Evolutionary conservation across 2,888 invertebrate genomes (phyloP).

Genomic region (Caradrina clavipalpis): DNA sequence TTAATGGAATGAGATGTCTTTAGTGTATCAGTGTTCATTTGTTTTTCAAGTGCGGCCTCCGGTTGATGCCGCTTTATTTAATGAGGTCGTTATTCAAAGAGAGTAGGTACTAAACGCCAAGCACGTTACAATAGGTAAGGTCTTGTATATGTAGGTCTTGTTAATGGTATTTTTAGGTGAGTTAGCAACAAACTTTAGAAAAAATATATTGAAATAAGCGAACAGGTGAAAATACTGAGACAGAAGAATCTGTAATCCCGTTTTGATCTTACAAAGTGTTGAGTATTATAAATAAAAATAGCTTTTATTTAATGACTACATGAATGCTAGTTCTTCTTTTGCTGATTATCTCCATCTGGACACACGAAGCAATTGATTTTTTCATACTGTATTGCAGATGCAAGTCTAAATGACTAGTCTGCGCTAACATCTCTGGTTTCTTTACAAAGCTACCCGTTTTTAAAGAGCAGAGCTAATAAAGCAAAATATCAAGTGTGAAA

Average conservation of each 20-base stretch:
- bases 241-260: neutral
- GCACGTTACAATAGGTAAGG: constrained; percentile 5
- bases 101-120: constrained; percentile 30
- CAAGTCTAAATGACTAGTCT: neutral
- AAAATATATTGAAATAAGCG: neutral
- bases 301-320: constrained; percentile 11
- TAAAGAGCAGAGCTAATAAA: constrained; percentile 7
- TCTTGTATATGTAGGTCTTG: no score
- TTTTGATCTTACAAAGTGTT: constrained; percentile 5
- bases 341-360: neutral
- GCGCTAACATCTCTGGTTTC: constrained; percentile 3
- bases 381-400: neutral
- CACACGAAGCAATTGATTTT: constrained; percentile 2
- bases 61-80: constrained; percentile 64
- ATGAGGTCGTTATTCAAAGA: constrained; percentile 65
- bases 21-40: constrained; percentile 71
- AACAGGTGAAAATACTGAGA: neutral
- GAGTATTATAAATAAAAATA: neutral
- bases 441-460: constrained; percentile 7
- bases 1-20: constrained; percentile 72
- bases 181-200: neutral
- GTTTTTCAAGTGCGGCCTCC: constrained; percentile 66
- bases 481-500: constrained; percentile 28
- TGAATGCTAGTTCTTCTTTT: constrained; percentile 2
- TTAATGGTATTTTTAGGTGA: constrained; percentile 2